phyloP scores from a whole-genome alignment of 2,113 vertebrate species.

The Nycticorax nycticorax region DNA sequence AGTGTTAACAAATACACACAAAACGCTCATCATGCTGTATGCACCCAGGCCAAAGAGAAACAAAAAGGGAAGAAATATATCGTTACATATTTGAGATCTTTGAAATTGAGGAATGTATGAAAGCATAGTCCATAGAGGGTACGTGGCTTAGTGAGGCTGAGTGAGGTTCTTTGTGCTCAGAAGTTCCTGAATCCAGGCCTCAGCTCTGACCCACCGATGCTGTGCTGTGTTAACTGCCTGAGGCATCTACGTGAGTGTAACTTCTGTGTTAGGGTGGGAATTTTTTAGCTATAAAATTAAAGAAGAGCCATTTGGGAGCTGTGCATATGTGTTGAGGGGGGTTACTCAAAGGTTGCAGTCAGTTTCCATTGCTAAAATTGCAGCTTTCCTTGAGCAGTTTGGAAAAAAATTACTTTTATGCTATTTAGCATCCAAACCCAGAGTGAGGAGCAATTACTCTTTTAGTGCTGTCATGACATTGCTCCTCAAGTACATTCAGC shows the following conservation, averaged over 20 bases:
- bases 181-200: neutral
- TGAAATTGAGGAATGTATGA: too few species aligned
- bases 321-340: neutral
- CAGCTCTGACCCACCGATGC: neutral
- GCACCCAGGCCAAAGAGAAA: neutral
- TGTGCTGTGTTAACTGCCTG: neutral
- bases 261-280: neutral
- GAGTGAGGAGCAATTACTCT: neutral
- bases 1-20: neutral
- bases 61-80: neutral
- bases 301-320: neutral
- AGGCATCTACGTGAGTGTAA: fast-evolving
- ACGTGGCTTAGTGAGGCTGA: neutral
- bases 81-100: neutral
- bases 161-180: neutral
- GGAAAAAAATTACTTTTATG: neutral
- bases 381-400: neutral
- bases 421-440: neutral
- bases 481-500: neutral
- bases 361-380: neutral
- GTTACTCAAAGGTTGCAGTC: neutral
- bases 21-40: neutral
- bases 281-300: neutral
- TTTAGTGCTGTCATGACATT: fast-evolving
- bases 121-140: neutral